These are phyloP conservation scores for Trichopria drosophilae DNA, from an alignment of 2,888 invertebrate species.

Conservation along the genomic window DNA sequence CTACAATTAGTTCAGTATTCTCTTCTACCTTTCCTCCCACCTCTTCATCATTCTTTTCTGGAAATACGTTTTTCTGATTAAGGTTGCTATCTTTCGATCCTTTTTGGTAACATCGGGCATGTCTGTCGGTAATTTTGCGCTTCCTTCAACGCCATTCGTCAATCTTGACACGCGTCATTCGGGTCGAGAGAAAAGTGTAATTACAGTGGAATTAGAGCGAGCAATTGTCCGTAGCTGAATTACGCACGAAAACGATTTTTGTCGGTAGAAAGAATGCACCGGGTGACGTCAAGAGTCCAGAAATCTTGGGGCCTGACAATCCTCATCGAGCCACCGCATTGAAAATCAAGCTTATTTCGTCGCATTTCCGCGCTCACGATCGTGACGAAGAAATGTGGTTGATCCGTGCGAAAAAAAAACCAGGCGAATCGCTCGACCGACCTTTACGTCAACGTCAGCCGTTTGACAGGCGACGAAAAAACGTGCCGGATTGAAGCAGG, in stretches of 20 bases:
- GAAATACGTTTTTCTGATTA: no score
- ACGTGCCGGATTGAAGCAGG: conserved; percentile 19
- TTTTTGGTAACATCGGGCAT: no score
- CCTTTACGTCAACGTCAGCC: not conserved
- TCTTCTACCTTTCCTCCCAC: no score
- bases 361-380: not conserved
- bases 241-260: conserved; percentile 40
- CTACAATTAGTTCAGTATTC: no score
- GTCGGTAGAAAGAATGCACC: not conserved
- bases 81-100: no score
- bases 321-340: not conserved
- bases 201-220: conserved; percentile 52
- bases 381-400: no score
- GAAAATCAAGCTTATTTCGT: conserved; percentile 13
- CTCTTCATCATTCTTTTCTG: no score
- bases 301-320: not conserved
- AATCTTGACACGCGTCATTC: no score
- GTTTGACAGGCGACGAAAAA: no score
- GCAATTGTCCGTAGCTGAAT: conserved; percentile 49
- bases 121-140: no score
- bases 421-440: not conserved
- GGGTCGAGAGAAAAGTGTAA: conserved; percentile 47
- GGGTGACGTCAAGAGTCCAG: not conserved
- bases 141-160: no score
- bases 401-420: not conserved